Percentiles rank a stretch among this genome's conserved stretches.
Evolutionary conservation across 2,797 vertebrate species (phyloP).

Genomic region (Hapalemur alaotrensis): DNA sequence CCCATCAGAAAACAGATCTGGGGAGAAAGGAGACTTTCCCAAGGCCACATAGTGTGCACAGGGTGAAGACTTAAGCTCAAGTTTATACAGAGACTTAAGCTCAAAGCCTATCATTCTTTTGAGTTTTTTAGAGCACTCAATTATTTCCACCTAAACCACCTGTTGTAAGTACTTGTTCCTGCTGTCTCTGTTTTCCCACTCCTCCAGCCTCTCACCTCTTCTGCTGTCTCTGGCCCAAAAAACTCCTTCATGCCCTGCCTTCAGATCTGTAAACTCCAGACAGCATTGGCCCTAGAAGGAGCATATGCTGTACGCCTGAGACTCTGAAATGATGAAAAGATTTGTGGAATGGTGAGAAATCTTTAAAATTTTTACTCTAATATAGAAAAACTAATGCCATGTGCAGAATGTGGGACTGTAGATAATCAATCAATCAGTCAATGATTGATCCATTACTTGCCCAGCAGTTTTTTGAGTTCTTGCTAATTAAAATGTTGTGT

Average conservation of each 20-base stretch:
- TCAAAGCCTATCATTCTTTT: neutral
- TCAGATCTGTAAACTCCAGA: neutral
- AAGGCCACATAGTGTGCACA: neutral
- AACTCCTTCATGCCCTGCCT: neutral
- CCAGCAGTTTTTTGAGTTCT: neutral
- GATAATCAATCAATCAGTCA: neutral
- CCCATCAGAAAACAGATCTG: neutral
- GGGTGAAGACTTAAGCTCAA: neutral
- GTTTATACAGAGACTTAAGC: neutral
- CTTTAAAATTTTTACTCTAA: neutral
- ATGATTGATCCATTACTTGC: neutral
- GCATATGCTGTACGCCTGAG: neutral
- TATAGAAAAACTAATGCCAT: neutral
- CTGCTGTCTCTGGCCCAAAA: neutral
- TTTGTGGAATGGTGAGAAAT: neutral
- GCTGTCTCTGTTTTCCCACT: neutral
- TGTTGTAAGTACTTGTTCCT: neutral
- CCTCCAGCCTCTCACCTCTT: neutral
- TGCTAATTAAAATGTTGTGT: neutral
- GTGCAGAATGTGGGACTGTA: neutral
- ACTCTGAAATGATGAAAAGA: neutral
- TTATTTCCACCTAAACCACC: neutral
- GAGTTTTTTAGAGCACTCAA: neutral
- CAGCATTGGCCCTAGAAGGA: neutral
- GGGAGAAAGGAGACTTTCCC: neutral